phyloP scores from a whole-genome alignment of 2,888 invertebrate genomes.

The Hypercompe scribonia region DNA sequence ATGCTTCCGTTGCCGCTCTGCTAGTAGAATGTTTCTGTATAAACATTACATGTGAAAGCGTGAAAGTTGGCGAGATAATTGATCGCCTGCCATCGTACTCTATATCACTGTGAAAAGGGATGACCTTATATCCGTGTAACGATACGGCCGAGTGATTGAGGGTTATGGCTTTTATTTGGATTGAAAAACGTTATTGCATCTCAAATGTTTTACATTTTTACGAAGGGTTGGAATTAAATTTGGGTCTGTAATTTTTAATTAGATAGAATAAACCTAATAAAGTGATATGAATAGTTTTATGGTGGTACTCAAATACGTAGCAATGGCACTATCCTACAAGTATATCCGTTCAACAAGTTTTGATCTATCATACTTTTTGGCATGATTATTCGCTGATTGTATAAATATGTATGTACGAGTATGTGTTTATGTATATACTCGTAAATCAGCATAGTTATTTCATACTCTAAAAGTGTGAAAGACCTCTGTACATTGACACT shows the following conservation, averaged over 20 bases:
- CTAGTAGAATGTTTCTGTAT: background rate
- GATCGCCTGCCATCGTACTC: constrained; percentile 10
- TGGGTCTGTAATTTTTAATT: background rate
- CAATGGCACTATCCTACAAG: background rate
- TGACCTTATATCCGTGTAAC: constrained; percentile 1
- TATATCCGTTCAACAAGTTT: background rate
- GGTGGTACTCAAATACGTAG: background rate
- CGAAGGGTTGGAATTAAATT: background rate
- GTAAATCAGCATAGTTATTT: too few relatives aligned
- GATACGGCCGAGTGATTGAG: constrained; percentile 9
- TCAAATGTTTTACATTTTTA: constrained; percentile 1
- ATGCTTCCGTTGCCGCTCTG: background rate
- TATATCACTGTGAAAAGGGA: constrained; percentile 9
- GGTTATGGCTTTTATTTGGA: background rate
- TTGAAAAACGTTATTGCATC: constrained; percentile 2
- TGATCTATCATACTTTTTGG: background rate
- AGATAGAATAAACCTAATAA: background rate
- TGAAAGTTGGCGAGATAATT: constrained; percentile 10
- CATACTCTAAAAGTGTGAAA: too few relatives aligned
- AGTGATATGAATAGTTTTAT: background rate
- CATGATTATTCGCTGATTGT: background rate
- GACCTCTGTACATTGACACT: too few relatives aligned
- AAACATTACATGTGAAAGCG: constrained; percentile 1
- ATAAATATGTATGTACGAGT: too few relatives aligned
- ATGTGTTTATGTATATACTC: too few relatives aligned